Evolutionary conservation across 2,888 invertebrate genomes (phyloP), one percentile per base, ranked within the genome.

Genomic region (Stramonita haemastoma): DNA sequence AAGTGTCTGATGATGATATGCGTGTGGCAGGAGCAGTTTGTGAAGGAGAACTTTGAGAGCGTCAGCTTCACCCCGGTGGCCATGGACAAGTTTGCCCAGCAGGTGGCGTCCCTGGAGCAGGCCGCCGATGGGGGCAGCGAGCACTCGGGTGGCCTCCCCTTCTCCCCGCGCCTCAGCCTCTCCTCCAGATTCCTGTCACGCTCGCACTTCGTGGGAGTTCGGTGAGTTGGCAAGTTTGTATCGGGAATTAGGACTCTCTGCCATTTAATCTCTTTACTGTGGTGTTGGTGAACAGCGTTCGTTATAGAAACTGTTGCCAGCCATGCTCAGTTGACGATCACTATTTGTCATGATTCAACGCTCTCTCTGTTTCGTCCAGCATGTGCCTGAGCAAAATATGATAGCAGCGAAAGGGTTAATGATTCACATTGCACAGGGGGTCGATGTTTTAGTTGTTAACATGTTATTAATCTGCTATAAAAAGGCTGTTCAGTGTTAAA

Each of bases 11-110:
- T 73, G 70, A 19, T 60, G 60, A 73, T 73, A 26, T 83, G 22
- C 13, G 11, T 83, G 8, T 83, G 46, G 5, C 87, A 94, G 94
- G 94, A 95, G 91, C 93, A 94, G 86, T 95, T 94, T 87, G 91
- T 95, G 57, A 93, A 94, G 87, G 94, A 95, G 73, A 94, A 94
- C 86, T 95, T 94, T 93, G 95, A 95, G 90, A 94, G 94, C 91
- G 92, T 94, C 89, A 93, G 92, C 86, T 95, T 95, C 89, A 93
- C 94, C 0, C 94, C 94, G 0, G 87, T 92, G n/a, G 89, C 93
- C 0, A 91, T 92, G 88, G 94, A 94, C 79, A 93, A 93, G 91
- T 95, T 95, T 91, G 91, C 91, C 85, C 93, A 93, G 88, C 93
- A 91, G 15, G 86, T 95, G 70, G 95, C 95, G 83, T 92, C 92